A percentile compares a stretch with the other conserved stretches of the same genome.
phyloP scores from a whole-genome alignment of 2,113 vertebrate genomes.

The Propithecus coquereli region DNA sequence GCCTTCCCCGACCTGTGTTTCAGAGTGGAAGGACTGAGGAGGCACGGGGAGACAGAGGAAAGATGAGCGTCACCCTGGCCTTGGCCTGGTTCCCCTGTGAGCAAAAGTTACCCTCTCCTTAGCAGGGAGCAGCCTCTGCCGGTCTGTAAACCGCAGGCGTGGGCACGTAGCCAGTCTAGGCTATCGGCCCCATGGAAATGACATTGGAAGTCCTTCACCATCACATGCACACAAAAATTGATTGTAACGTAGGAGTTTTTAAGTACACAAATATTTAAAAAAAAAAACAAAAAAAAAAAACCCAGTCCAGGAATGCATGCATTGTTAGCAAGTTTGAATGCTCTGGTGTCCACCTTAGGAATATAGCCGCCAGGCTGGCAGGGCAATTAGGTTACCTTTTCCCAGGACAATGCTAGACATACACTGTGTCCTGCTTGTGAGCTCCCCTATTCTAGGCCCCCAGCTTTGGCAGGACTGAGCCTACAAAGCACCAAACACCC shows the following conservation, averaged over 20 bases:
- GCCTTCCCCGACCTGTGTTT: not conserved
- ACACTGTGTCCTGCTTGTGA: rapidly evolving
- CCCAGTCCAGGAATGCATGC: not conserved
- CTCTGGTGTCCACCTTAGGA: rapidly evolving
- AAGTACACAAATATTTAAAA: not conserved
- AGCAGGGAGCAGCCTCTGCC: not conserved
- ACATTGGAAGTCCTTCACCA: too few relatives aligned
- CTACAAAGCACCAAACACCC: rapidly evolving
- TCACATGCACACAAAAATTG: not conserved
- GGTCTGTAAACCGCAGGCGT: not conserved
- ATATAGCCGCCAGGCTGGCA: rapidly evolving
- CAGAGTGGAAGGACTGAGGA: not conserved
- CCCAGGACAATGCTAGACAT: not conserved
- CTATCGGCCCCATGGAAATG: not conserved
- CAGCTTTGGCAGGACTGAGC: not conserved
- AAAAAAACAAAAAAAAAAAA: not conserved
- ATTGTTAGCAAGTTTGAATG: rapidly evolving
- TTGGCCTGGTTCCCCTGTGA: not conserved
- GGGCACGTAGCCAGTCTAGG: rapidly evolving
- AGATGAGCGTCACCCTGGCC: rapidly evolving
- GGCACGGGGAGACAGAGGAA: too few relatives aligned
- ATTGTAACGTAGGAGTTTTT: not conserved
- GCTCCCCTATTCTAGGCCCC: not conserved
- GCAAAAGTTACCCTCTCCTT: not conserved
- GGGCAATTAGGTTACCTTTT: too few relatives aligned